phyloP scores from a whole-genome alignment of 2,797 vertebrate species.

The Characodon lateralis region DNA sequence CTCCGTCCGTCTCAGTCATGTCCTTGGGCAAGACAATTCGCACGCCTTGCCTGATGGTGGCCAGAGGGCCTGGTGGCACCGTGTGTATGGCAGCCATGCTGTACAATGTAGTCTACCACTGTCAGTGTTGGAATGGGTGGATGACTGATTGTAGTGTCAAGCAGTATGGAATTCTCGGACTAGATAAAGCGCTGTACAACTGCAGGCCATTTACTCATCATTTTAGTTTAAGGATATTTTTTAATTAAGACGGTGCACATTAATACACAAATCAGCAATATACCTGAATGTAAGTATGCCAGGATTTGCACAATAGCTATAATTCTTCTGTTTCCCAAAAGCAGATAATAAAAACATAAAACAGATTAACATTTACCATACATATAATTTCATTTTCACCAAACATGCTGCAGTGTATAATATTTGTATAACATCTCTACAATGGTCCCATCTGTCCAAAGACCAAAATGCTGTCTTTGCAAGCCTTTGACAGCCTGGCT shows the following conservation, averaged over 20 bases:
- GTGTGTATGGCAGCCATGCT: no score
- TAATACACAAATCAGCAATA: background rate
- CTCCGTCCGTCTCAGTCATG: no score
- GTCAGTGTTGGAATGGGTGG: no score
- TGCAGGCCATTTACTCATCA: background rate
- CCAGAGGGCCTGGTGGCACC: no score
- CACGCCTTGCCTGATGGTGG: no score
- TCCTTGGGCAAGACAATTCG: no score
- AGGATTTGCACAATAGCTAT: background rate
- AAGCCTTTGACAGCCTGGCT: background rate
- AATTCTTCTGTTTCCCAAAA: background rate
- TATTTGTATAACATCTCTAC: background rate
- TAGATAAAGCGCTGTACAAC: no score
- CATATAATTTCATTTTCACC: background rate
- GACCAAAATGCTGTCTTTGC: background rate
- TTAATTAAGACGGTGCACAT: background rate
- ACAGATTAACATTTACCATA: background rate
- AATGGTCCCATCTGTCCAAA: background rate
- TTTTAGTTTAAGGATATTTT: background rate
- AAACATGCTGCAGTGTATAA: background rate
- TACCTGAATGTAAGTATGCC: background rate
- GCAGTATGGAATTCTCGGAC: no score
- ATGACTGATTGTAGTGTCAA: no score
- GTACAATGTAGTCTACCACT: no score
- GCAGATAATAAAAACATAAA: background rate